Base-by-base conservation (phyloP, 2,888 invertebrate genomes). In the Coenonympha arcania region DNA sequence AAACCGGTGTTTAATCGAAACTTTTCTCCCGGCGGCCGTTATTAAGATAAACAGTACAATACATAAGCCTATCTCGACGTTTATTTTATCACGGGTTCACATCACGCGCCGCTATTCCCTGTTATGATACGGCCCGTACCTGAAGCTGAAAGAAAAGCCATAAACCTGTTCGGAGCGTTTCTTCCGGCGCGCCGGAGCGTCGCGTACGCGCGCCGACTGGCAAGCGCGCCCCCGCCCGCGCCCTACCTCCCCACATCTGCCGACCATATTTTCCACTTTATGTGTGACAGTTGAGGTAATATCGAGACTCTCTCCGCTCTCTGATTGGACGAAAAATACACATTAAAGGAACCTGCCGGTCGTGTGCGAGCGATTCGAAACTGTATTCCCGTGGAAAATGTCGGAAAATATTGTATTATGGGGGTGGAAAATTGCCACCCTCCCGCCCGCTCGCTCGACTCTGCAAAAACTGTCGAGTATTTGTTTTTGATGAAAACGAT, bases 221-320 rank as follows among this genome's bases (percentile, higher is more conserved):
- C 73, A 79, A 81, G 73, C 76, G 59, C 63, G 51, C 52, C 57
- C 54, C 47, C 6, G 15, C 48, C 67, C 54, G 63, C 66, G 67
- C 36, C 6, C 66, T 61, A 62, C 56, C 65, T 61, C 74, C 84
- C 85, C 73, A 79, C 82, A 85, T 80, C 83, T 81, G 80, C 81
- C 82, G 85, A 87, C 87, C 87, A 87, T 87, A 87, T 87, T 87
- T 87, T 86, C 87, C 87, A 87, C 87, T 87, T 87, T 87, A 87
- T 87, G 87, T 87, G 87, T 87, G 87, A 87, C 87, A 87, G 87
- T 87, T 87, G 87, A 87, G 87, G 87, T 87, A 87, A 87, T 87
- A 87, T 87, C 87, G 87, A 86, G 87, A 82, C 82, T 85, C 84
- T 83, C 79, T 82, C 86, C 83, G 84, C 74, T 78, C 84, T 82